Conservation (phyloP, 2,113 vertebrate genomes). For the Fregetta grallaria region DNA sequence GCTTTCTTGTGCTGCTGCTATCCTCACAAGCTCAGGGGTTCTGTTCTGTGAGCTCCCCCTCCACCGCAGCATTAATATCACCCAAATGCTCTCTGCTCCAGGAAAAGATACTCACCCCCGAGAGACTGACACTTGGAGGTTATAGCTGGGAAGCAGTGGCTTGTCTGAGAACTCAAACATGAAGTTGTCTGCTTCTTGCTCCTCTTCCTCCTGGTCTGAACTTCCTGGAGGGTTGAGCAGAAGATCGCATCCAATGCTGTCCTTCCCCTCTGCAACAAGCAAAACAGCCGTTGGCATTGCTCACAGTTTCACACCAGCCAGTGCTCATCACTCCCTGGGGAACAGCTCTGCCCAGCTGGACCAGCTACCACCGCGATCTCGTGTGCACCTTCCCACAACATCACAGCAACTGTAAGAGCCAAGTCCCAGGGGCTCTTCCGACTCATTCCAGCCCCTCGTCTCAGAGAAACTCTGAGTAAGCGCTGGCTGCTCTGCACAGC, state of each 20-base stretch:
- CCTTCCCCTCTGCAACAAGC: constrained; percentile 84
- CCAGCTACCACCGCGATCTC: fast-evolving
- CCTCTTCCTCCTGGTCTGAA: constrained; percentile 80
- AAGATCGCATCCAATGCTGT: constrained; percentile 87
- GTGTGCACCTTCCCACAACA: fast-evolving
- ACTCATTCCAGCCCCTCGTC: not conserved
- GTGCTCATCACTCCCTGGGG: not conserved
- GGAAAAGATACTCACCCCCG: constrained; percentile 84
- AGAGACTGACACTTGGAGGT: constrained; percentile 91
- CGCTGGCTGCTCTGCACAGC: not conserved
- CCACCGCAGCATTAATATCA: not conserved
- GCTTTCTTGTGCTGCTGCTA: not conserved
- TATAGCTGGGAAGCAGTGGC: constrained; percentile 92
- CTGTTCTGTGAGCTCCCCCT: too few species aligned
- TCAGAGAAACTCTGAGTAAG: not conserved
- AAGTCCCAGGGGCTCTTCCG: not conserved
- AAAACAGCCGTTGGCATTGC: not conserved
- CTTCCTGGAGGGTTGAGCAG: constrained; percentile 85
- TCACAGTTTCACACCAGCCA: not conserved
- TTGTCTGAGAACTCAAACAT: constrained; percentile 95
- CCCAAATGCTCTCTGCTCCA: not conserved
- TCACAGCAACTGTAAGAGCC: fast-evolving
- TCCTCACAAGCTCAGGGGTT: not conserved
- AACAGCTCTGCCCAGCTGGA: not conserved
- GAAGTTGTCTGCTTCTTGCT: constrained; percentile 83